A percentile compares a stretch with the other conserved stretches of the same genome.
These are phyloP conservation scores for Lasius platythorax DNA, from an alignment of 2,888 invertebrate genomes.

Conservation along the genomic window DNA sequence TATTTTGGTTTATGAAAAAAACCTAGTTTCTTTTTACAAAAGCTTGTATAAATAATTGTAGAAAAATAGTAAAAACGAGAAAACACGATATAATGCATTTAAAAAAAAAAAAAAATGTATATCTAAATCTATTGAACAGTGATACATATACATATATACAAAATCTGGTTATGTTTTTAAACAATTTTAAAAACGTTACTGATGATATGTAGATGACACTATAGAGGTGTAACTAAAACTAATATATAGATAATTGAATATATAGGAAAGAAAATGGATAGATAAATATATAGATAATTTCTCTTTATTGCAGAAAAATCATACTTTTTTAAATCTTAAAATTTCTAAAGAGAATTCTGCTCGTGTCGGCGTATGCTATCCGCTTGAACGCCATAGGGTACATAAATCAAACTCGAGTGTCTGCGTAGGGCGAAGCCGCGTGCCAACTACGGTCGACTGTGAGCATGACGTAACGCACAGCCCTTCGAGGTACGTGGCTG, in stretches of 20 bases:
- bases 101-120: not conserved
- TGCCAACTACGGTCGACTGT: constrained; percentile 35
- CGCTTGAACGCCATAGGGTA: constrained; percentile 17
- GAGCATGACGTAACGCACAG: constrained; percentile 49
- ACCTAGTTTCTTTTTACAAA: not conserved
- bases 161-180: not conserved
- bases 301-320: not conserved
- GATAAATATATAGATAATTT: not conserved
- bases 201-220: not conserved
- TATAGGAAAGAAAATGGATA: not conserved
- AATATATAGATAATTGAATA: not conserved
- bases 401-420: constrained; percentile 36
- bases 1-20: not conserved
- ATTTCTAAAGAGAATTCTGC: constrained; percentile 1
- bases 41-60: not conserved
- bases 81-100: not conserved
- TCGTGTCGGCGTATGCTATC: constrained; percentile 9
- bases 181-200: not conserved
- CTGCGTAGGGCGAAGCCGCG: constrained; percentile 36
- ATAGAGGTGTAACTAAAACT: not conserved
- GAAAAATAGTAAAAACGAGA: not conserved
- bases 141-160: not conserved
- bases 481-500: constrained; percentile 41
- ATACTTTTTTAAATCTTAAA: not conserved
- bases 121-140: not conserved